Conservation (phyloP, 2,797 vertebrate species). For the Falco concolor region DNA sequence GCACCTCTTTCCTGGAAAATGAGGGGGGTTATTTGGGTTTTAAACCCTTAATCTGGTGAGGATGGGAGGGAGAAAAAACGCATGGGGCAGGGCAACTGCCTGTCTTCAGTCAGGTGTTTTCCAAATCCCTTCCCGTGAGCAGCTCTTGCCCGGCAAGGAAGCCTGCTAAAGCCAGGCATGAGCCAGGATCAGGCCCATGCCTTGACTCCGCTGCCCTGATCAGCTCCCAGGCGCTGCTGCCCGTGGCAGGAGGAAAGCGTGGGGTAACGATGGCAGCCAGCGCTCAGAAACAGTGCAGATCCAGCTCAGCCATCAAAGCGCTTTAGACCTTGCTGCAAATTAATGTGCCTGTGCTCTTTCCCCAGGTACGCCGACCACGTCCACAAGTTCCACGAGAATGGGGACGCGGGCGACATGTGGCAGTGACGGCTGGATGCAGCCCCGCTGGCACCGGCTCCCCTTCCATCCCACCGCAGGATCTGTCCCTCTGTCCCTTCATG, state of each 20-base stretch:
- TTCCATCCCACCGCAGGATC: neutral
- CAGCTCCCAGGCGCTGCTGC: neutral
- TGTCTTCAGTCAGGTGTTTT: neutral
- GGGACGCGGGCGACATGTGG: conserved; percentile 76
- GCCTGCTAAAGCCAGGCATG: neutral
- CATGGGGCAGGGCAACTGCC: fast-evolving
- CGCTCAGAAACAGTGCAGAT: fast-evolving
- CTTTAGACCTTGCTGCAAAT: neutral
- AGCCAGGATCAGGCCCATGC: neutral
- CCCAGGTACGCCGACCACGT: conserved; percentile 91
- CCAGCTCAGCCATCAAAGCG: fast-evolving
- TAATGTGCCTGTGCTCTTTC: neutral
- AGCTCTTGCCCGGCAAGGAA: neutral
- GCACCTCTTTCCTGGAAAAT: neutral
- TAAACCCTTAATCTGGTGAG: neutral
- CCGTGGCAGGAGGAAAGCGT: fast-evolving
- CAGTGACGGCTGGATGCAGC: conserved; percentile 20
- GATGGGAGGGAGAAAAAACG: neutral
- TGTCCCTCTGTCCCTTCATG: neutral
- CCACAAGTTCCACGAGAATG: conserved; percentile 91
- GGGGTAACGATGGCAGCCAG: fast-evolving
- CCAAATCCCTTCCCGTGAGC: neutral
- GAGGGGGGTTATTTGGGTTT: neutral
- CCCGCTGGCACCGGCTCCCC: fast-evolving
- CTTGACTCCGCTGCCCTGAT: neutral